phyloP scores from a whole-genome alignment of 1,140 invertebrate species.

The Lethocerus indicus region DNA sequence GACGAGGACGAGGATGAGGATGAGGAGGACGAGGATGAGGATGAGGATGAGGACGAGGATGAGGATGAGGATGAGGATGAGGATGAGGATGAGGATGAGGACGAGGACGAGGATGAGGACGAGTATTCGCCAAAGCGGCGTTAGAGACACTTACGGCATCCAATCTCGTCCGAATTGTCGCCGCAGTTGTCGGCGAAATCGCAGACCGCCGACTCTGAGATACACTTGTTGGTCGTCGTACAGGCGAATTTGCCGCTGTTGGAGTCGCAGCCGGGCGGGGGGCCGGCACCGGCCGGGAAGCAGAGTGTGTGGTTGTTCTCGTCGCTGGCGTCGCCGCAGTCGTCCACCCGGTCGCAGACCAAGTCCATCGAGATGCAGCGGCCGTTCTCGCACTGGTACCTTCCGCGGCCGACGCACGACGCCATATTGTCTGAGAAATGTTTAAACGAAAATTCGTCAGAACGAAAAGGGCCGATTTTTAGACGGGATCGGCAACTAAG shows the following conservation, averaged over 20 bases:
- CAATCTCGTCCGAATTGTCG: conserved; percentile 75
- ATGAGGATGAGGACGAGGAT: too few species aligned
- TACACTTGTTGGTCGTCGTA: too few species aligned
- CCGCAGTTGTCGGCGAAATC: conserved; percentile 64
- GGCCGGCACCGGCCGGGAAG: conserved; percentile 26
- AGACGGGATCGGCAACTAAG: conserved; percentile 2
- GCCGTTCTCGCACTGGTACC: conserved; percentile 79
- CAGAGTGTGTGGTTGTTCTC: conserved; percentile 86
- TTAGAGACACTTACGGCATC: conserved; percentile 52
- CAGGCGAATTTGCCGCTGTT: too few species aligned
- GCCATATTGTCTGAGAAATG: conserved; percentile 39
- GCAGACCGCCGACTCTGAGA: conserved; percentile 62
- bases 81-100: too few species aligned
- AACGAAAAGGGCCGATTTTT: conserved; percentile 4
- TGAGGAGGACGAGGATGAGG: too few species aligned
- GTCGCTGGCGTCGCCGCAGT: conserved; percentile 85
- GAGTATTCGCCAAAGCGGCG: too few species aligned
- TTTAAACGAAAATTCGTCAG: neutral
- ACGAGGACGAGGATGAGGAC: too few species aligned
- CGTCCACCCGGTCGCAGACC: conserved; percentile 69
- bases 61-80: too few species aligned
- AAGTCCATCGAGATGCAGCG: conserved; percentile 73
- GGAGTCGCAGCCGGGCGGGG: too few species aligned
- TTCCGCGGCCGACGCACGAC: conserved; percentile 56
- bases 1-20: too few species aligned